Conservation (phyloP, 2,113 vertebrate genomes). For the Hemibagrus wyckioides region DNA sequence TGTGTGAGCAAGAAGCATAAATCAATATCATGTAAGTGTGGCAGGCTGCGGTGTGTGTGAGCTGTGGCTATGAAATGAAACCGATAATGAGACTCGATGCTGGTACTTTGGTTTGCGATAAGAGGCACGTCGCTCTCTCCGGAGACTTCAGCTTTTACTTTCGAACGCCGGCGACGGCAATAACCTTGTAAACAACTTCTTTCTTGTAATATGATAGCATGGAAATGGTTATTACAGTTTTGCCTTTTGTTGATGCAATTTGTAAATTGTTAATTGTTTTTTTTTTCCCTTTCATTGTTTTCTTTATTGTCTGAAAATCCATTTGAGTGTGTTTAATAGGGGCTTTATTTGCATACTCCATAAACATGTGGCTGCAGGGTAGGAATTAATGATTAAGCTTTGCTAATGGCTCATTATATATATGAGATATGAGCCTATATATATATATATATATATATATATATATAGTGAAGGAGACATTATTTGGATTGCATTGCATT, state of each 20-base stretch:
- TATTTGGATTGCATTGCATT: slow-evolving; percentile 17
- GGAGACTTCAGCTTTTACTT: not conserved
- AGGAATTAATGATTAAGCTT: slow-evolving; percentile 36
- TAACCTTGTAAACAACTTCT: not conserved
- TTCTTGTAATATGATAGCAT: slow-evolving; percentile 1
- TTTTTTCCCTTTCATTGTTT: not conserved
- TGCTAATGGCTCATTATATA: slow-evolving; percentile 41
- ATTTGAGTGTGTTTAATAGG: slow-evolving; percentile 14
- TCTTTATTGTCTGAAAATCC: slow-evolving; percentile 6
- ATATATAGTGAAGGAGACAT: not conserved
- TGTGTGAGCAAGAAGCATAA: slow-evolving; percentile 23
- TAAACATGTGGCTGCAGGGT: slow-evolving; percentile 33
- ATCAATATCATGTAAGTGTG: slow-evolving; percentile 20
- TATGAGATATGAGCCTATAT: slow-evolving; percentile 10
- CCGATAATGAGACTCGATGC: slow-evolving; percentile 35
- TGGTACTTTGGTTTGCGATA: slow-evolving; percentile 41
- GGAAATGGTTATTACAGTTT: not conserved
- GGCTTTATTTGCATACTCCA: slow-evolving; percentile 43
- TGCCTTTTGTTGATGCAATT: not conserved
- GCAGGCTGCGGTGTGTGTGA: slow-evolving; percentile 34
- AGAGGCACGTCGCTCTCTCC: not conserved
- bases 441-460: not conserved
- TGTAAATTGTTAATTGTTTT: slow-evolving; percentile 23
- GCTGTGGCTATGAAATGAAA: slow-evolving; percentile 29
- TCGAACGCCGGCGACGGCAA: not conserved